These are phyloP conservation scores for Leucoraja erinaceus DNA, from an alignment of 2,113 vertebrate species.

Conservation along the genomic window DNA sequence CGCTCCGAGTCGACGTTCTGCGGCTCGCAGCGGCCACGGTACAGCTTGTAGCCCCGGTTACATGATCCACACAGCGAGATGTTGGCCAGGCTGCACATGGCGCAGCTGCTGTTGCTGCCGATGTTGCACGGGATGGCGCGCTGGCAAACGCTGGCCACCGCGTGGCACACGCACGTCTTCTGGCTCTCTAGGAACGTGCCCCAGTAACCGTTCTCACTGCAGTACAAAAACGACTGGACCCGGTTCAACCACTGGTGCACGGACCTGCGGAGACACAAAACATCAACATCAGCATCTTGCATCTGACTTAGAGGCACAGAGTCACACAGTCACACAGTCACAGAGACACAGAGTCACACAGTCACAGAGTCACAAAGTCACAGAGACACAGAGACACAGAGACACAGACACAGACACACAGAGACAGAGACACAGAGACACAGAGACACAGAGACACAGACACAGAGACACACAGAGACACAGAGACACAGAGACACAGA, in stretches of 20 bases:
- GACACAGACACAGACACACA: too few species aligned
- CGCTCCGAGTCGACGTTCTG: conserved; percentile 98
- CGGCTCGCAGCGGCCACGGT: conserved; percentile 90
- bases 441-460: too few species aligned
- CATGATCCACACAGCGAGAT: conserved; percentile 97
- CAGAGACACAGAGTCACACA: too few species aligned
- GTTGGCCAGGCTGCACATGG: conserved; percentile 98
- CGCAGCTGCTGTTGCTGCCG: conserved; percentile 97
- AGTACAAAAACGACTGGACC: conserved; percentile 96
- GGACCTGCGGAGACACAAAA: conserved; percentile 60
- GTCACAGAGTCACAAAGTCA: too few species aligned
- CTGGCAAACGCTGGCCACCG: conserved; percentile 86
- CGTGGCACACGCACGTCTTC: conserved; percentile 88
- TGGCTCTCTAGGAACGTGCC: conserved; percentile 96
- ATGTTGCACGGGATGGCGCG: conserved; percentile 94
- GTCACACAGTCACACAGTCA: too few species aligned
- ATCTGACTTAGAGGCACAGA: not conserved
- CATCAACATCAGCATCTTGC: not conserved
- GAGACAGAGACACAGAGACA: too few species aligned
- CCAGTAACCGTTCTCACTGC: conserved; percentile 98
- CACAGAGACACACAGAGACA: too few species aligned
- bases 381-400: too few species aligned
- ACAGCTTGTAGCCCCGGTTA: conserved; percentile 98
- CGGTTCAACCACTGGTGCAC: conserved; percentile 96
- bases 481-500: too few species aligned